Base-by-base conservation (phyloP, 2,113 vertebrate genomes). In the Tauraco erythrolophus region DNA sequence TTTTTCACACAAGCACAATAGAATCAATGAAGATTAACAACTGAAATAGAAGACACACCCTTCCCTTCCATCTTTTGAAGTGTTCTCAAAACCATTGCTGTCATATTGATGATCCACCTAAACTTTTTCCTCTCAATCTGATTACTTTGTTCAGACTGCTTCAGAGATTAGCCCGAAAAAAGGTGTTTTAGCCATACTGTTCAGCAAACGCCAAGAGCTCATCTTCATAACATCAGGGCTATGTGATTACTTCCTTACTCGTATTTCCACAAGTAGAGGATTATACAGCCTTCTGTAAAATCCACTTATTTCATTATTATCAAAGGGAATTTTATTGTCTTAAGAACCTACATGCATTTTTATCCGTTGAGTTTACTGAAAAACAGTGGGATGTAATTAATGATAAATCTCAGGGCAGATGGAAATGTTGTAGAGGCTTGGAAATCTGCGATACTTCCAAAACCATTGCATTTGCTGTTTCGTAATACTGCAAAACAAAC, bases 201-300 rank as follows among this genome's bases (percentile, higher is more conserved):
- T 93, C 81, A 89, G 84, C 57, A 95, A 90, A 90, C 74, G 71
- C 95, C 94, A 97, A 93, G 85, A 86, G 75, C 94, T 82, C 90
- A 65, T 85, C 90, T 88, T 92, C 82, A 37, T 61, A 83, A 56
- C 76, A 72, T 50, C 89, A 64, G 50, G 37, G 37, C 82, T 80
- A 2, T 27, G 54, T 74, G 71, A 93, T 90, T 90, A 54, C 68
- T 91, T 71, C 37, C 58, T 83, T 88, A 90, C 75, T 66, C 9
- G 0, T 54, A 84, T 61, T 95, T 80, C 75, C 71, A 72, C 71
- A 80, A 94, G 82, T 27, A 72, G 8, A 83, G 78, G 92, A 94
- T 94, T 96, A 92, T 72, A 80, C 25, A 94, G 84, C 19, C 78
- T 77, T 41, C 85, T 92, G 68, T 39, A 92, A 96, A 93, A 96